phyloP scores from a whole-genome alignment of 2,113 vertebrate genomes.

The Anarrhichthys ocellatus region DNA sequence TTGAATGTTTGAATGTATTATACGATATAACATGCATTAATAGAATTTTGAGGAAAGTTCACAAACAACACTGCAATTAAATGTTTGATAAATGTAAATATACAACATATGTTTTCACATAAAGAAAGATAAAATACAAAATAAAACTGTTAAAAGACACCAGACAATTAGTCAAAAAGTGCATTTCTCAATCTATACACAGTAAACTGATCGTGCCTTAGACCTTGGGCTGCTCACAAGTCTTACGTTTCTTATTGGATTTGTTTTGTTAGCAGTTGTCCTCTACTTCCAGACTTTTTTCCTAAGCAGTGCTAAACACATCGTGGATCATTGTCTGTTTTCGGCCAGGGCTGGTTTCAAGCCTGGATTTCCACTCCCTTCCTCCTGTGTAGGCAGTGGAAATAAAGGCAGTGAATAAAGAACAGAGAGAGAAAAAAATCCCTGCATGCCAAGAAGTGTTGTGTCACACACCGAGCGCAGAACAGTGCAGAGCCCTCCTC shows the following conservation, averaged over 20 bases:
- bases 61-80: not conserved
- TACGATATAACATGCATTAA: not conserved
- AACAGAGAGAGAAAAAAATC: constrained; percentile 54
- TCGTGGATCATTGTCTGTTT: not conserved
- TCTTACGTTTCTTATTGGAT: too few relatives aligned
- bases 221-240: not conserved
- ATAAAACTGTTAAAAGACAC: not conserved
- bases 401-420: constrained; percentile 52
- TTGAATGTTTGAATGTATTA: not conserved
- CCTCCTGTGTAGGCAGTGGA: constrained; percentile 33
- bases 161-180: not conserved
- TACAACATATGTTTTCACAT: not conserved
- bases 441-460: constrained; percentile 70
- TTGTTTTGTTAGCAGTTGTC: not conserved
- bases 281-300: not conserved
- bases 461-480: constrained; percentile 68
- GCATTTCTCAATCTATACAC: not conserved
- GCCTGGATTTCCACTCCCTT: constrained; percentile 38
- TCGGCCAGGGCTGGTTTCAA: constrained; percentile 47
- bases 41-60: not conserved
- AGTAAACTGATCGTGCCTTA: not conserved
- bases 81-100: not conserved
- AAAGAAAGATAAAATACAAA: not conserved
- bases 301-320: not conserved
- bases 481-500: constrained; percentile 69